Conservation (phyloP, 1,140 invertebrate species). For the Stratiolaelaps scimitus region DNA sequence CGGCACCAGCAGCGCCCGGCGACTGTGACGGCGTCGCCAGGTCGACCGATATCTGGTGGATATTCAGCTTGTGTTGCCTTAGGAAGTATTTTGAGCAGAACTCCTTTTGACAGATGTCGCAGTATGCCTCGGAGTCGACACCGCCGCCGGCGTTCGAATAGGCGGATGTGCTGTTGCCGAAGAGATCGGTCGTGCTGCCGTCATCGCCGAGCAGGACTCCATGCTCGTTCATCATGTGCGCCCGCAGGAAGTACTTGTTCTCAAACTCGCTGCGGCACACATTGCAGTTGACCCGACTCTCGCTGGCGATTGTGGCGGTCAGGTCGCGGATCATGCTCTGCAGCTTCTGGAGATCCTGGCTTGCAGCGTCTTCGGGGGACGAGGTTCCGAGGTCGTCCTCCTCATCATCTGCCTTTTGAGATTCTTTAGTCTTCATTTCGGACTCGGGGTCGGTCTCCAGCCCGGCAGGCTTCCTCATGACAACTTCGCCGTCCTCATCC, state of each 20-base stretch:
- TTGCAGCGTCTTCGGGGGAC: slow-evolving; percentile 36
- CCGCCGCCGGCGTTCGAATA: slow-evolving; percentile 26
- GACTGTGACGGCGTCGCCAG: slow-evolving; percentile 33
- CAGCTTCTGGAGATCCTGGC: slow-evolving; percentile 66
- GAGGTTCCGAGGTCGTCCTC: slow-evolving; percentile 3
- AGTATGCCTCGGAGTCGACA: slow-evolving; percentile 42
- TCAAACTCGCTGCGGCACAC: slow-evolving; percentile 50
- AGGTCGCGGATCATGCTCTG: slow-evolving; percentile 82
- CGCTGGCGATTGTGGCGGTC: slow-evolving; percentile 46
- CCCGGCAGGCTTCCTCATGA: slow-evolving; percentile 29
- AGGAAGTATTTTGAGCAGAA: slow-evolving; percentile 50
- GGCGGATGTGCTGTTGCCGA: slow-evolving; percentile 28
- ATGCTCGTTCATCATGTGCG: slow-evolving; percentile 51
- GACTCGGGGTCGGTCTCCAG: slow-evolving; percentile 28
- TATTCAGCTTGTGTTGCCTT: slow-evolving; percentile 49
- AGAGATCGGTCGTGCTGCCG: slow-evolving; percentile 35
- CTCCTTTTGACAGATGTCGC: slow-evolving; percentile 50
- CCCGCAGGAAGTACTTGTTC: slow-evolving; percentile 47
- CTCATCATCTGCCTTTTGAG: slow-evolving; percentile 24
- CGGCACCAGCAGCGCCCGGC: slow-evolving; percentile 34
- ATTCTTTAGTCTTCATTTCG: slow-evolving; percentile 29
- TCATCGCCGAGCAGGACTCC: slow-evolving; percentile 43
- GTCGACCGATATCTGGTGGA: slow-evolving; percentile 41
- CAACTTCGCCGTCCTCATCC: slow-evolving; percentile 26
- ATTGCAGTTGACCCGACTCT: slow-evolving; percentile 44